phyloP scores from a whole-genome alignment of 1,140 invertebrate genomes.

The Harlomillsia oculata region DNA sequence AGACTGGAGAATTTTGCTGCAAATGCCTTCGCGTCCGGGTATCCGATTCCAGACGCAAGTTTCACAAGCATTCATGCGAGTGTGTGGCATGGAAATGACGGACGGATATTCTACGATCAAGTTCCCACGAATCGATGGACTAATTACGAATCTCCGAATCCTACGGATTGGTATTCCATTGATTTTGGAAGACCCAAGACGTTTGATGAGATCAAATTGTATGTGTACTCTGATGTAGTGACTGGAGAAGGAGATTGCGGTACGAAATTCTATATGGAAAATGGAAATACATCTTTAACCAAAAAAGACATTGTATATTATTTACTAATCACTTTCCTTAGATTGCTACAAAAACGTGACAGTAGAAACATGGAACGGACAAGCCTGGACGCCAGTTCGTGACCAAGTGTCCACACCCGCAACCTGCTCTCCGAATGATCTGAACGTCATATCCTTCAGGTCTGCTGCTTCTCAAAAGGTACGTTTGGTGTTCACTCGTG shows the following conservation, averaged over 20 bases:
- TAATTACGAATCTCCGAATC: slow-evolving; percentile 19
- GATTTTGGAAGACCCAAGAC: slow-evolving; percentile 26
- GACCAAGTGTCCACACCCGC: slow-evolving; percentile 8
- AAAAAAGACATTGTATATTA: background rate
- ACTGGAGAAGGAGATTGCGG: slow-evolving; percentile 21
- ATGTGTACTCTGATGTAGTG: slow-evolving; percentile 25
- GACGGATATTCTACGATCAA: slow-evolving; percentile 27
- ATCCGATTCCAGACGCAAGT: slow-evolving; percentile 14
- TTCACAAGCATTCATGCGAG: slow-evolving; percentile 18
- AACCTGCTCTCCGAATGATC: slow-evolving; percentile 16
- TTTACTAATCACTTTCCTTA: background rate
- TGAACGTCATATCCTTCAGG: slow-evolving; percentile 13
- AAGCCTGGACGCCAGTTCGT: slow-evolving; percentile 3
- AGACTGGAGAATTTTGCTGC: slow-evolving; percentile 31
- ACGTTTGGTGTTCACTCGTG: slow-evolving; percentile 19
- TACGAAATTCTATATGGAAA: background rate
- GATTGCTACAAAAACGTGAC: slow-evolving; percentile 19
- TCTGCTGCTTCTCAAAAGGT: slow-evolving; percentile 19
- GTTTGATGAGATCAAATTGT: slow-evolving; percentile 21
- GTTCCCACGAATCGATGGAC: slow-evolving; percentile 28
- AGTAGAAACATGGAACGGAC: slow-evolving; percentile 9
- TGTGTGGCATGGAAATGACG: slow-evolving; percentile 27
- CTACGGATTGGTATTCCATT: slow-evolving; percentile 25
- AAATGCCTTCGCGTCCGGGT: slow-evolving; percentile 13
- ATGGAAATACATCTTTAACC: background rate